Evolutionary conservation across 2,888 invertebrate species (phyloP), one percentile per base, ranked within the genome.

Genomic region (Diarsia brunnea): DNA sequence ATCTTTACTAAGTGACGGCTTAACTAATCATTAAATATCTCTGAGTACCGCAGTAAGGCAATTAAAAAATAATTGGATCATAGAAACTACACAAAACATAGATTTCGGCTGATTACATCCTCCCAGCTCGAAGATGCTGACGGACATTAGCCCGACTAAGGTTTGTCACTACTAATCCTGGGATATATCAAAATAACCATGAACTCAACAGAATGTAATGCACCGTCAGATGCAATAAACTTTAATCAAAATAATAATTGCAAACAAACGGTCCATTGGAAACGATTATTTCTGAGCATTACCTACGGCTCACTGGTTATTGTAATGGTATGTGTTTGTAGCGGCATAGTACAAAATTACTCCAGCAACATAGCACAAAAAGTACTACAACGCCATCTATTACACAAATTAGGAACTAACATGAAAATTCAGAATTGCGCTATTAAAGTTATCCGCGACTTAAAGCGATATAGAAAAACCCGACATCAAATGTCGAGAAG

Each of bases 211-310:
- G n/a, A 47, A 27, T 38, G 38, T 55, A 55, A 78, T 67, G 78
- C 68, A 51, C 65, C 51, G 12, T 63, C 38, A 45, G 31, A 55
- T 55, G 66, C 65, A 67, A 73, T 84, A 73, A 70, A 45, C 64
- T 58, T 69, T 79, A 79, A 82, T 84, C 63, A 82, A 73, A 82
- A 78, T 73, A 70, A 66, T 82, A 73, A 84, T 85, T 73, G 64
- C 73, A 65, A 73, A 63, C 64, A 67, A 78, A 75, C 75, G 77
- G 69, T 69, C 24, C 75, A 76, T 67, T 82, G 69, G 73, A 65
- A 24, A 60, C 66, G 69, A 78, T 82, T 75, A 82, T 63, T 79
- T 24, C 43, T 58, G 61, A 53, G 69, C 72, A 70, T 82, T 70
- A 64, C 51, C 53, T 19, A 51, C 73, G 73, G 61, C 24, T 43